Base-by-base conservation (phyloP, 1,140 invertebrate genomes). In the Bombus confusus region DNA sequence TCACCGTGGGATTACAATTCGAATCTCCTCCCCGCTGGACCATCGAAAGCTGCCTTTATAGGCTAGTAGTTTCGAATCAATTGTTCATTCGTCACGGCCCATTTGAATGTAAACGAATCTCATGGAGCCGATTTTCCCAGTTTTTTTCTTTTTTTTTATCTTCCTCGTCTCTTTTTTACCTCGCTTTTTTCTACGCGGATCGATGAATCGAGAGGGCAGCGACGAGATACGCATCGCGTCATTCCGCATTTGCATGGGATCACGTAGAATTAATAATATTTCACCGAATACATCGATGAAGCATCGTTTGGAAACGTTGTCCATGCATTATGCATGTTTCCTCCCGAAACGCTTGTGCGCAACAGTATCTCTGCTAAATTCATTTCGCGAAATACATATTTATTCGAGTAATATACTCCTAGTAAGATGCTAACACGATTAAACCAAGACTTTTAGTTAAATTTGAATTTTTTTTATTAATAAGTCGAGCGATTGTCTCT, bases 31-130 rank as follows among this genome's bases (percentile, higher is more conserved):
- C 25, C n/a, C 31, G 34, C 8, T n/a, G 34, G 25, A n/a, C 25
- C 74, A 76, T 59, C 34, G 74, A 57, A 76, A 76, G 34, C 74
- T 37, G 25, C 74, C 34, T 59, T 76, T 39, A 59, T 52, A 76
- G 74, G 47, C 52, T n/a, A 28, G 47, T 39, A 59, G 74, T 76
- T 68, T 43, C 62, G 62, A 68, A 79, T 66, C 77, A 68, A 79
- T 79, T 37, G 77, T 79, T 79, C 77, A 47, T 79, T 79, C 62
- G 77, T 79, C 77, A 79, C 41, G 62, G 25, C 25, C n/a, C 62
- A 79, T 79, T 79, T 79, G 39, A 79, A 79, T 79, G 62, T 43
- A 79, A 79, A 79, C 77, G 77, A 79, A 43, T 62, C 77, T 77
- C 59, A 64, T 31, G 25, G 52, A 52, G 18, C 47, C 47, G 47